Evolutionary conservation across 2,888 invertebrate species (phyloP), one percentile per base, ranked within the genome.

Genomic region (Cosmia pyralina): DNA sequence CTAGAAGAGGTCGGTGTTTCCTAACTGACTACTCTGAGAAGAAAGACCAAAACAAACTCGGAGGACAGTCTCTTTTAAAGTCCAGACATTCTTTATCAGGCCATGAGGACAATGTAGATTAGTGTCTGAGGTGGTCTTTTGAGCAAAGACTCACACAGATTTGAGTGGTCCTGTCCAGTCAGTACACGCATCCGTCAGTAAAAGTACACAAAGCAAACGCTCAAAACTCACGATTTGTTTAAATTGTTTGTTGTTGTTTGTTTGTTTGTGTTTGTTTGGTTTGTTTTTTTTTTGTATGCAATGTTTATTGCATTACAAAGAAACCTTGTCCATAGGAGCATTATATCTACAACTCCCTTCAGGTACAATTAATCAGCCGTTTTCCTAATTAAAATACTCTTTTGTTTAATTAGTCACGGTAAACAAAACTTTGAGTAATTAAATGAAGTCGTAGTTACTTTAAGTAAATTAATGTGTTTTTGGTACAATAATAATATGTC

Each of bases 401-500:
- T 75, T 72, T 72, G 44, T 72, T 22, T 41, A 1, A 17, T 3
- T 4, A 52, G 75, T 52, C 75, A 46, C 44, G 64, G 63, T 72
- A 44, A 44, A 63, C 44, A 52, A 72, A 22, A 44, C 34, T 15
- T 22, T 3, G 34, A 62, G 44, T 44, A 44, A 52, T 59, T 57
- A 74, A 58, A 59, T 59, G 17, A 72, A 72, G n/a, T 10, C 57
- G 48, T 58, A 74, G 15, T 10, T 46, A 19, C n/a, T n/a, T n/a
- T n/a, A n/a, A 38, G 73, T 48, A 38, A 74, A 74, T 44, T 34
- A 44, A 62, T 50, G 41, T 41, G 15, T 46, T 17, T 48, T 58
- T 34, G 10, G 0, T 28, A 38, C 11, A 17, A n/a, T 46, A 17
- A n/a, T 46, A 28, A 28, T 34, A 15, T 28, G 48, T 28, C 28